A percentile compares a stretch with the other conserved stretches of the same genome.
phyloP scores from a whole-genome alignment of 2,797 vertebrate genomes.

The Pipistrellus pipistrellus region DNA sequence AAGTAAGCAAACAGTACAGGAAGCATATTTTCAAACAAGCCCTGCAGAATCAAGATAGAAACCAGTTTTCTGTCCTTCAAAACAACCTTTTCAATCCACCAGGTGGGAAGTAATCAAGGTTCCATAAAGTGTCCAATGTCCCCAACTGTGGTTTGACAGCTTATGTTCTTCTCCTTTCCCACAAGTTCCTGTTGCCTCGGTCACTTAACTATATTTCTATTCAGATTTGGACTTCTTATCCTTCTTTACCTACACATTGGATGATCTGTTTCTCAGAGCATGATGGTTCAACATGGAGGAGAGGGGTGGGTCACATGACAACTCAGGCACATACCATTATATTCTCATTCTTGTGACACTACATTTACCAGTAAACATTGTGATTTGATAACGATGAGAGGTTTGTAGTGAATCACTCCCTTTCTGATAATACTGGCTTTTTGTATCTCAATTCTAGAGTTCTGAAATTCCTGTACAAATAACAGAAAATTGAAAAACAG shows the following conservation, averaged over 20 bases:
- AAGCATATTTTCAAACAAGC: not conserved
- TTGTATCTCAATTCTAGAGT: not conserved
- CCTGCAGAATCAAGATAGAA: constrained; percentile 16
- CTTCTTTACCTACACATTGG: not conserved
- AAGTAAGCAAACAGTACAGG: constrained; percentile 22
- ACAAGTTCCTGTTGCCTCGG: not conserved
- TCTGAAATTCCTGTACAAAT: not conserved
- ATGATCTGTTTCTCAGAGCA: not conserved
- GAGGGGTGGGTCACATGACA: not conserved
- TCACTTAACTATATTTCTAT: not conserved
- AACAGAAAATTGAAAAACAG: not conserved
- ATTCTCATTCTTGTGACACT: not conserved
- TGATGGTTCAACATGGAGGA: accelerated
- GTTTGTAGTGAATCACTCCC: not conserved
- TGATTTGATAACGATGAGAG: not conserved
- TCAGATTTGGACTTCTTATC: not conserved
- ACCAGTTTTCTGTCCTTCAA: not conserved
- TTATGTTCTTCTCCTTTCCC: not conserved
- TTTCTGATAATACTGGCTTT: not conserved
- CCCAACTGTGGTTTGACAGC: not conserved
- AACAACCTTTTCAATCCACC: constrained; percentile 30
- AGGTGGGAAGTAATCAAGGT: constrained; percentile 36
- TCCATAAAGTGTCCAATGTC: not conserved
- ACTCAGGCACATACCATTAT: not conserved
- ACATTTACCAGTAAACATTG: not conserved